Evolutionary conservation across 2,113 vertebrate species (phyloP).

Genomic region (Phainopepla nitens): DNA sequence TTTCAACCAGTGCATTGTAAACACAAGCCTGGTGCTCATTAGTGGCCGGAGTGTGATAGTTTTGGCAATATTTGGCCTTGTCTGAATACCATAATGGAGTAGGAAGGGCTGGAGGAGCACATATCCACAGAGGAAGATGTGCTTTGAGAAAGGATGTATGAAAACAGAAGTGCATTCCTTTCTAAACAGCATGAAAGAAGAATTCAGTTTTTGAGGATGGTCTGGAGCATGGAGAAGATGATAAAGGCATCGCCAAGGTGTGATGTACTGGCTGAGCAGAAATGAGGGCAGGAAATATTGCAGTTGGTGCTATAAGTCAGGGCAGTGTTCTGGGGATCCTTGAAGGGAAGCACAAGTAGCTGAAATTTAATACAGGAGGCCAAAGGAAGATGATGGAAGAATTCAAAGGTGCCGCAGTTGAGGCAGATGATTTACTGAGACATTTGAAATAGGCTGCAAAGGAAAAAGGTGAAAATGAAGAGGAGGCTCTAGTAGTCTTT

Average conservation of each 20-base stretch:
- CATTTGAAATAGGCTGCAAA: constrained; percentile 21
- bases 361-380: constrained; percentile 42
- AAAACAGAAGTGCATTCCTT: background rate
- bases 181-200: background rate
- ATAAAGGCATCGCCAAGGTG: background rate
- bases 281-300: constrained; percentile 17
- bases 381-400: constrained; percentile 33
- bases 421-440: constrained; percentile 46
- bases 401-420: background rate
- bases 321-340: constrained; percentile 11
- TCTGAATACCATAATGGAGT: background rate
- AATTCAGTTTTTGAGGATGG: background rate
- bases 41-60: background rate
- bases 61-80: background rate
- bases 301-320: constrained; percentile 7
- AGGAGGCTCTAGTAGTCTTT: background rate
- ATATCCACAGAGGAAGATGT: background rate
- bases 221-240: background rate
- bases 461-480: constrained; percentile 31
- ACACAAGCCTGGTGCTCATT: background rate
- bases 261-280: background rate
- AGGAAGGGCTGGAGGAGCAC: background rate
- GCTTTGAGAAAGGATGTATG: background rate
- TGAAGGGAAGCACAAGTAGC: constrained; percentile 14
- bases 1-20: background rate